Evolutionary conservation across 2,797 vertebrate species (phyloP), one percentile per base, ranked within the genome.

Genomic region (Phrynocephalus vlangalii): DNA sequence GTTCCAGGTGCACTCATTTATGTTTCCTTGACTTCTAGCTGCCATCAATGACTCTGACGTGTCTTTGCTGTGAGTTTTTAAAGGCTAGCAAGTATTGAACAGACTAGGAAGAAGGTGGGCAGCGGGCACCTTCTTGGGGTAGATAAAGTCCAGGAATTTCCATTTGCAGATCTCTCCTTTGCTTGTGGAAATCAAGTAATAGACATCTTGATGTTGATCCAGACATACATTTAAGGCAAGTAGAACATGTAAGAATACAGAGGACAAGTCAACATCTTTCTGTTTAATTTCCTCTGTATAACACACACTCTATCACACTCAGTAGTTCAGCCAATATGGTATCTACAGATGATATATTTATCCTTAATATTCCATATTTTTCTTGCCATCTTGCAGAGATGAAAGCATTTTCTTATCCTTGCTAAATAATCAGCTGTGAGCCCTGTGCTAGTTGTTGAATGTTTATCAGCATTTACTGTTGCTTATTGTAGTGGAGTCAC

Each of bases 201-300:
- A 63, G 60, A 20, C 18, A 63, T 63, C 91, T 66, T 0, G 79
- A 92, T 92, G 82, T 0, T 50, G 88, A 93, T 86, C 91, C 94
- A 91, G 87, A 26, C 56, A 86, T 78, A 79, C 76, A 86, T 91
- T 78, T 73, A 92, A 91, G 85, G 90, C 70, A 77, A 91, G 76
- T 82, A 77, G 83, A 63, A n/a, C 73, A 92, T 60, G 92, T 86
- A 87, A 86, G 90, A 79, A 79, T 84, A 56, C 48, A 88, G 90
- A 89, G 92, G 92, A 89, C 88, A 44, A 44, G 52, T 56, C 52
- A 9, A 56, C 13, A 88, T 92, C 87, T 92, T 90, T 92, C 92
- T 88, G 93, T 94, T 94, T 95, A 89, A 93, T 93, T 92, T 93
- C 78, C 83, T 91, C 91, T 91, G 82, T 92, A 88, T 86, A 44